Evolutionary conservation across 2,113 vertebrate species (phyloP).

Genomic region (Smithornis capensis): DNA sequence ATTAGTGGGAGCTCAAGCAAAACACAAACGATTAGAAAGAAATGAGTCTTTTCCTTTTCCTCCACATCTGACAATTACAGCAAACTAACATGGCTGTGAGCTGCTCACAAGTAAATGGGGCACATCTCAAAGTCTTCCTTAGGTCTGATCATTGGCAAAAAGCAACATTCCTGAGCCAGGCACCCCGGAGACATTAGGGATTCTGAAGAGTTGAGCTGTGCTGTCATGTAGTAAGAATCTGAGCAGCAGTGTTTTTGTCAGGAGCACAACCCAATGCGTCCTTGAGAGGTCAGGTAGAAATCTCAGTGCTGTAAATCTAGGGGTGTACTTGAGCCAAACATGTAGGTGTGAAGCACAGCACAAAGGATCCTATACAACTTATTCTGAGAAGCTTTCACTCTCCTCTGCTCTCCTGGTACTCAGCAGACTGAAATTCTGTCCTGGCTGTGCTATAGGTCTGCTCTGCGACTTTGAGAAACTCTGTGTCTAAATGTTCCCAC

Average conservation of each 20-base stretch:
- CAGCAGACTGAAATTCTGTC: not conserved
- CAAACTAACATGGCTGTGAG: not conserved
- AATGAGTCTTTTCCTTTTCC: slow-evolving; percentile 32
- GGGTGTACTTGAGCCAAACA: rapidly evolving
- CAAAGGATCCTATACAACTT: rapidly evolving
- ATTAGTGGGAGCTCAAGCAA: slow-evolving; percentile 51
- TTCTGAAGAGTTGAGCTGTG: slow-evolving; percentile 19
- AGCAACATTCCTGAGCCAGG: not conserved
- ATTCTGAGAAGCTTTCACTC: not conserved
- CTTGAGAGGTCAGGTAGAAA: not conserved
- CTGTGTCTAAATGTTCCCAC: not conserved
- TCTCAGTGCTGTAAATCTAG: not conserved
- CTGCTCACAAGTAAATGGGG: not conserved
- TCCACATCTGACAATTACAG: slow-evolving; percentile 4
- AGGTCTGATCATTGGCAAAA: not conserved
- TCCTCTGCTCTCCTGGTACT: not conserved
- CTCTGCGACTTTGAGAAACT: not conserved
- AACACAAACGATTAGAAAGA: slow-evolving; percentile 25
- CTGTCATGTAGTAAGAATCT: not conserved
- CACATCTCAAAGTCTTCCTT: not conserved
- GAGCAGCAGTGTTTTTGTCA: not conserved
- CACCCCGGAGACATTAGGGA: not conserved
- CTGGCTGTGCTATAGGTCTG: not conserved
- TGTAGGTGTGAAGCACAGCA: not conserved
- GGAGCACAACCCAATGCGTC: not conserved